These are phyloP conservation scores for Rhorus exstirpatorius DNA, from an alignment of 2,888 invertebrate species.

Conservation along the genomic window DNA sequence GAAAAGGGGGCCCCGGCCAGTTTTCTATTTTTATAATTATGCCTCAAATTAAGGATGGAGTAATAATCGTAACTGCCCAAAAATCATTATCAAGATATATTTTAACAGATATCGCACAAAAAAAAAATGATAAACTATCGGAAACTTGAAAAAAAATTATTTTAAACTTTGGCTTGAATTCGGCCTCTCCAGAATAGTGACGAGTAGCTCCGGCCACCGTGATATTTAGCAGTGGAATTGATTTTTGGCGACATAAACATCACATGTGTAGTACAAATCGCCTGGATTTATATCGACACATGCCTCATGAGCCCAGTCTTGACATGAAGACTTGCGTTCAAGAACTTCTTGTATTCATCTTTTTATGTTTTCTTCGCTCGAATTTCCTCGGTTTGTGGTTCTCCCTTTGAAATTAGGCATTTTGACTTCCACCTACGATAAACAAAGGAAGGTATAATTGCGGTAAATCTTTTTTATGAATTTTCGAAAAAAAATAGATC, in stretches of 20 bases:
- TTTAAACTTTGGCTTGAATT: slow-evolving; percentile 8
- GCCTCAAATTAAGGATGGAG: slow-evolving; percentile 5
- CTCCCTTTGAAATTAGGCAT: neutral
- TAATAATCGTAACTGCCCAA: slow-evolving; percentile 2
- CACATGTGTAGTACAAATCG: slow-evolving; percentile 10
- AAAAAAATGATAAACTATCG: slow-evolving; percentile 8
- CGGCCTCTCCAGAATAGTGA: neutral
- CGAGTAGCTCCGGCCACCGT: slow-evolving; percentile 1
- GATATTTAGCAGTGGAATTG: neutral
- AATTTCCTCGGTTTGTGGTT: neutral
- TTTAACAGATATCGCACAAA: slow-evolving; percentile 22
- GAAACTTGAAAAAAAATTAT: slow-evolving; percentile 13
- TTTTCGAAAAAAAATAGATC: neutral
- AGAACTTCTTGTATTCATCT: too few species aligned
- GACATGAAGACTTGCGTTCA: too few species aligned
- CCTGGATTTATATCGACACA: slow-evolving; percentile 33
- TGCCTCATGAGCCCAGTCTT: slow-evolving; percentile 2
- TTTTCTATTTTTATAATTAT: slow-evolving; percentile 6
- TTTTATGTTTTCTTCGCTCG: neutral
- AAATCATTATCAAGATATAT: slow-evolving; percentile 8
- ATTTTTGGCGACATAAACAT: slow-evolving; percentile 19
- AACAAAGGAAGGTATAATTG: slow-evolving; percentile 7
- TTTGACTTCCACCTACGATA: too few species aligned
- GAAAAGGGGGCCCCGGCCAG: neutral
- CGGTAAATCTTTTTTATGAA: neutral